A percentile compares a stretch with the other conserved stretches of the same genome.
Conservation (phyloP, 2,888 invertebrate species). For the Boloria selene region DNA sequence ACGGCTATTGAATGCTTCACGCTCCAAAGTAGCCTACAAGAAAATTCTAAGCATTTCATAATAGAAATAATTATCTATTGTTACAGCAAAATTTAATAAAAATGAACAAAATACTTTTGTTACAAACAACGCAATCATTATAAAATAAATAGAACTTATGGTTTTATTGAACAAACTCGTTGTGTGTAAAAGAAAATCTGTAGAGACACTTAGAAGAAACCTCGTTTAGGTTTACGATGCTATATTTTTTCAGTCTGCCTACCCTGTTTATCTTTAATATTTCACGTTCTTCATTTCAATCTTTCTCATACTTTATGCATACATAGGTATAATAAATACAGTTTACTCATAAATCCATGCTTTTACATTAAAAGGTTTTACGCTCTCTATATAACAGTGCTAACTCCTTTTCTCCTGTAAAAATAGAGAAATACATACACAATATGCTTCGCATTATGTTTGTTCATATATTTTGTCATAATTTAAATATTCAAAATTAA, state of each 20-base stretch:
- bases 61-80: too few relatives aligned
- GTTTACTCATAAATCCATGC: slow-evolving; percentile 23
- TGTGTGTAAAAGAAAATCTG: slow-evolving; percentile 48
- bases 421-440: too few relatives aligned
- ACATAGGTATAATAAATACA: slow-evolving; percentile 29
- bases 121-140: background rate
- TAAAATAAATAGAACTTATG: background rate
- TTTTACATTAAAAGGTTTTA: slow-evolving; percentile 21
- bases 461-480: too few relatives aligned
- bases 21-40: too few relatives aligned
- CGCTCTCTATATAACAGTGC: background rate
- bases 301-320: slow-evolving; percentile 46
- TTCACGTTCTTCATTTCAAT: slow-evolving; percentile 58
- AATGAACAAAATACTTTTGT: background rate
- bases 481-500: too few relatives aligned
- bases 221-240: slow-evolving; percentile 60
- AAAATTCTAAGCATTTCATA: too few relatives aligned
- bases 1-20: background rate
- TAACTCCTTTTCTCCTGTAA: too few relatives aligned
- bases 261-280: slow-evolving; percentile 60
- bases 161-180: slow-evolving; percentile 22
- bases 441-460: too few relatives aligned
- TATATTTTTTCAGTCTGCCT: slow-evolving; percentile 57
- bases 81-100: background rate
- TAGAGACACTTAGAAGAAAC: slow-evolving; percentile 54